Percentiles rank a stretch among this genome's conserved stretches.
phyloP scores from a whole-genome alignment of 2,113 vertebrate species.

The Turdus rufiventris region DNA sequence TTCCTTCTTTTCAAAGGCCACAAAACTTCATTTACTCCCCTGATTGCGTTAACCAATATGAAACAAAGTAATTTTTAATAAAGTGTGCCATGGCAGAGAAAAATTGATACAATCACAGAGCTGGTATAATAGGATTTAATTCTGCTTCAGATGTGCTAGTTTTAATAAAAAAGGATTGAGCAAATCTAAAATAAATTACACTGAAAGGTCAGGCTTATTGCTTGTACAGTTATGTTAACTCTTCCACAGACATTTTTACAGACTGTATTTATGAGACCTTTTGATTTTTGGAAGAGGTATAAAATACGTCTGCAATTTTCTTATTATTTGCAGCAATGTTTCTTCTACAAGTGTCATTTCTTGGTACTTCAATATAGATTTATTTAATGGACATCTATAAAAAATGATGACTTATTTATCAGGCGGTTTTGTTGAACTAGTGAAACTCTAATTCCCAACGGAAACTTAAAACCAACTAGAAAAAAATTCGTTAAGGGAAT shows the following conservation, averaged over 20 bases:
- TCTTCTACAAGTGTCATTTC: constrained; percentile 66
- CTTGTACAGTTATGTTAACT: constrained; percentile 81
- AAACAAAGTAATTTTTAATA: constrained; percentile 80
- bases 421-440: constrained; percentile 55
- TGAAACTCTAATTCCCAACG: constrained; percentile 34
- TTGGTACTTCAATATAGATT: constrained; percentile 62
- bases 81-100: constrained; percentile 62
- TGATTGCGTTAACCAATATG: constrained; percentile 68
- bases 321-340: constrained; percentile 70
- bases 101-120: constrained; percentile 75
- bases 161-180: constrained; percentile 85
- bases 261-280: constrained; percentile 78
- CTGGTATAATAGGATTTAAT: constrained; percentile 79
- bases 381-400: constrained; percentile 62
- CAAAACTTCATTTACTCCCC: constrained; percentile 55
- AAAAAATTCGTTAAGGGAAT: background rate
- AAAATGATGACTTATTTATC: constrained; percentile 71
- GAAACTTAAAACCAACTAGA: constrained; percentile 58
- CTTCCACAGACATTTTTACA: constrained; percentile 75
- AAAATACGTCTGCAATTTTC: constrained; percentile 71
- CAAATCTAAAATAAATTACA: constrained; percentile 82
- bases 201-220: constrained; percentile 81
- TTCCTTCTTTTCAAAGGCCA: background rate
- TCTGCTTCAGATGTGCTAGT: constrained; percentile 81
- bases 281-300: constrained; percentile 74